These are phyloP conservation scores for Micronycteris hirsuta DNA, from an alignment of 2,113 vertebrate genomes.

Conservation along the genomic window DNA sequence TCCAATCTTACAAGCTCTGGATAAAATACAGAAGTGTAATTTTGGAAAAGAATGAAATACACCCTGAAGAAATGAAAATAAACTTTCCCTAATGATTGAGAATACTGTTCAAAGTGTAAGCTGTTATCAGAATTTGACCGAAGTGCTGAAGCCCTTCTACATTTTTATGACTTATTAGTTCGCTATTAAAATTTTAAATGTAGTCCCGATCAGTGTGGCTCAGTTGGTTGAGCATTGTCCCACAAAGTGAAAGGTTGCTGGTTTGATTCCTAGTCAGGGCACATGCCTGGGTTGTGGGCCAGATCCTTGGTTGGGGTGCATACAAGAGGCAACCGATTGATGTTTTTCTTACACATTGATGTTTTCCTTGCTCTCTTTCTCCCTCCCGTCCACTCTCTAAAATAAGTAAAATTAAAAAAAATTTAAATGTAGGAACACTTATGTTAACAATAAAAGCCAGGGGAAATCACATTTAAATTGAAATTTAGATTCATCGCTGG, in stretches of 20 bases:
- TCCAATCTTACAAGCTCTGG: not conserved
- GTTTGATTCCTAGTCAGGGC: no score
- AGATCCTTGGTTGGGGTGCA: no score
- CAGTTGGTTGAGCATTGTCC: no score
- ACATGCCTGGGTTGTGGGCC: no score
- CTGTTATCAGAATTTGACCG: not conserved
- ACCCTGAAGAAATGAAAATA: slow-evolving; percentile 19
- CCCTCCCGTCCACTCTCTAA: no score
- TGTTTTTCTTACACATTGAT: no score
- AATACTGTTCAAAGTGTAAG: not conserved
- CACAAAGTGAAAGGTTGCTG: no score
- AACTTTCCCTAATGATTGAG: not conserved
- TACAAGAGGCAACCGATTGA: no score
- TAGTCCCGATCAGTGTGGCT: no score
- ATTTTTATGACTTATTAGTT: slow-evolving; percentile 8
- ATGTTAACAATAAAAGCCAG: not conserved
- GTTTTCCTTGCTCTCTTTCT: no score
- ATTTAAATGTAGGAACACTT: not conserved
- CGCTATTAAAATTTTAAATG: not conserved
- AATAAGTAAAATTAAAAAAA: not conserved
- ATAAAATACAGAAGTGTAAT: slow-evolving; percentile 32
- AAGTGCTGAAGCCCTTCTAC: not conserved
- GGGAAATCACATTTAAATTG: not conserved
- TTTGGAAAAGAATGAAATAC: slow-evolving; percentile 8
- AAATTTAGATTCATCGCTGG: not conserved